Base-by-base conservation (phyloP, 2,888 invertebrate species). In the Osedax fenrisi region DNA sequence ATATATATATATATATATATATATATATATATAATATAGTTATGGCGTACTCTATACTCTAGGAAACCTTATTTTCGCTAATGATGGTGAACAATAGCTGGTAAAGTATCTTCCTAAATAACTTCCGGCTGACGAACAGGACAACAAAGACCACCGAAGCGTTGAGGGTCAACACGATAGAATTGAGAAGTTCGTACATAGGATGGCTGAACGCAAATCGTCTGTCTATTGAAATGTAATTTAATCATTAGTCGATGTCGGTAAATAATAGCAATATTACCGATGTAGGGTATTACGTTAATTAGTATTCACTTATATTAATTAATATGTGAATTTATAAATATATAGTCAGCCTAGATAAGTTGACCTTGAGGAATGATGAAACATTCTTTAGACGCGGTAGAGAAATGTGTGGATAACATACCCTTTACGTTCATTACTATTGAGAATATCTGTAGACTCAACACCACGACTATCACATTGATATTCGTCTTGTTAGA, bases 161-260 rank as follows among this genome's bases (percentile, higher is more conserved):
- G 68, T 68, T 68, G 26, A 26, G 25, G 25, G 27, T 26, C 68
- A 68, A 27, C 25, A 27, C 68, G n/a, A 68, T 27, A 5, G 68
- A 68, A 17, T 68, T 68, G 68, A 68, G 68, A 10, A 68, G 68
- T 27, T 68, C 68, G 68, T 68, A 68, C 13, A 25, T 10, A 5
- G 17, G 13, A 26, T 25, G 25, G 17, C 26, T 25, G 68, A 68
- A 68, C 2, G 21, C 25, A 27, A 68, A 68, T n/a, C 68, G 17
- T 5, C 68, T 5, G 27, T 68, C 68, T 25, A 26, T 24, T n/a
- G n/a, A n/a, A n/a, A n/a, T n/a, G n/a, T n/a, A n/a, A n/a, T n/a
- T n/a, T n/a, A n/a, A n/a, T n/a, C n/a, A n/a, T n/a, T n/a, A n/a
- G n/a, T n/a, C n/a, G n/a, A n/a, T n/a, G n/a, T n/a, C n/a, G n/a